Evolutionary conservation across 2,888 invertebrate genomes (phyloP), one percentile per base, ranked within the genome.

Genomic region (Xylota segnis): DNA sequence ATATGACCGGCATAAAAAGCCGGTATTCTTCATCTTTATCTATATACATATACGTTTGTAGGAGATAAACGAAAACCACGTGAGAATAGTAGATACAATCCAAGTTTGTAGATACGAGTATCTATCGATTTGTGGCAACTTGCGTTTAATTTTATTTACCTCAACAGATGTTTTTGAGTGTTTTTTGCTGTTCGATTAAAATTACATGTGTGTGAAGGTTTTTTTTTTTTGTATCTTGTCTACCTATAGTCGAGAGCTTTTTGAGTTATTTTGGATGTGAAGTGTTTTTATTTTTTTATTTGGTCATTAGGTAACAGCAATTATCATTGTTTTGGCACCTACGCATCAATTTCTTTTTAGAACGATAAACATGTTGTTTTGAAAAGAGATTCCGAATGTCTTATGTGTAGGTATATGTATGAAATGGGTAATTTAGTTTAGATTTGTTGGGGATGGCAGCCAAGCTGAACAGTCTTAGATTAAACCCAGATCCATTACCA

Each of bases 1-100:
- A 27, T 34, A 23, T 3, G 12, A 18, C 65, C 50, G 47, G 23
- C 50, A 27, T 40, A 18, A 34, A 65, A 54, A 18, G 65, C 65
- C 65, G 75, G 75, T 58, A 47, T 50, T 47, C 34, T 29, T 65
- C 50, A 34, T 34, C 50, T 50, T 34, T 71, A 47, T 58, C 50
- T n/a, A n/a, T n/a, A n/a, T n/a, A n/a, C n/a, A n/a, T n/a, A n/a
- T n/a, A n/a, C n/a, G n/a, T 23, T 23, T 23, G 23, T 23, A 23
- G 23, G 1, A 50, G 47, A n/a, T 14, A 50, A 18, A n/a, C 34
- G 34, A 43, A 45, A 34, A 71, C 47, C 47, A 71, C 71, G 71
- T 59, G 54, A 56, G n/a, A 27, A 54, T 27, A 58, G 47, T 66
- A 16, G 16, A 66, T 58, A 66, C 23, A 23, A 23, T 3, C 23